Base-by-base conservation (phyloP, 2,888 invertebrate genomes). In the Lobophora halterata region DNA sequence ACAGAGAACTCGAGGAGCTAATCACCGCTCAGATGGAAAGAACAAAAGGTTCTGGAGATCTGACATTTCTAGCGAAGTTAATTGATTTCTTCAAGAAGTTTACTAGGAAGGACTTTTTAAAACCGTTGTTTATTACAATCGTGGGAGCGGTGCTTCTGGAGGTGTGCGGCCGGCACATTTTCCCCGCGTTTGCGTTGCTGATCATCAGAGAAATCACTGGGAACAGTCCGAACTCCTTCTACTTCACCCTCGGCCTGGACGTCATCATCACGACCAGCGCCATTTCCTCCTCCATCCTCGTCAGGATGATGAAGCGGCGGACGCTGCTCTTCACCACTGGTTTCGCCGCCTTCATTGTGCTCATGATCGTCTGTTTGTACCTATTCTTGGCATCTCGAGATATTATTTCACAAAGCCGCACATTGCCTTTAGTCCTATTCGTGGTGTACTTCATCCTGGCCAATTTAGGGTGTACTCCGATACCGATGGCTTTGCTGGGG, bases 381-480 rank as follows among this genome's bases (percentile, higher is more conserved):
- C 46, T 66, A 0, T 64, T 57, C 17, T 41, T 71, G 19, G 57
- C 46, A 13, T 38, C 57, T 0, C 55, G 36, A 10, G 58, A 44
- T 2, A 34, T 65, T 0, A 48, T 74, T n/a, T 44, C 66, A 1
- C 52, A 48, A 18, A 53, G 52, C 6, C 46, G 50, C 0, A 61
- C 54, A 41, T 37, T 70, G 4, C 60, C 71, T 0, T 39, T 68
- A 8, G 45, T 46, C 0, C 24, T 73, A 31, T 58, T 74, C 3
- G 50, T 60, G 6, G 4, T 62, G 1, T 74, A 70, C 27, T 73
- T 71, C 8, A 47, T 70, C 4, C 41, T 73, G 7, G 55, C 59
- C 0, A 74, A 73, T 23, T 53, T 74, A 8, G 74, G 73, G 0
- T 71, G 72, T 47, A 68, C 67, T 14, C 67, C 71, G 0, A 69